phyloP scores from a whole-genome alignment of 2,113 vertebrate genomes.

The Mesembrinibis cayennensis region DNA sequence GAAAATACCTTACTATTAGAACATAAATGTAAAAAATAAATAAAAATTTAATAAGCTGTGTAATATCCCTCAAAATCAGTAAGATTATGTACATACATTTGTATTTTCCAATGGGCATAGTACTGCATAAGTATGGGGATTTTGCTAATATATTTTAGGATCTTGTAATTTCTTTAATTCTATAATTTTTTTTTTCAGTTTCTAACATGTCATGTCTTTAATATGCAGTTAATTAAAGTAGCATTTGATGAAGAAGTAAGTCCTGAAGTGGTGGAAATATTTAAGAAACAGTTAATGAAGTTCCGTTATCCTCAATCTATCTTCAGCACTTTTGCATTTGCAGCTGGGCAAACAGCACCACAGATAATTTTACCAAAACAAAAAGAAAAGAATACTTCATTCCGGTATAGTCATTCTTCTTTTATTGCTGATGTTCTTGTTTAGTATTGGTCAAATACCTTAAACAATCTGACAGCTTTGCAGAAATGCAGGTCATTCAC shows the following conservation, averaged over 20 bases:
- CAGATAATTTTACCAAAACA: conserved; percentile 94
- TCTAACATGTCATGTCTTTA: conserved; percentile 35
- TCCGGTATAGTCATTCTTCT: conserved; percentile 79
- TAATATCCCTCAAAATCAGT: not conserved
- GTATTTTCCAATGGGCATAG: not conserved
- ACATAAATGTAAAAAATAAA: not conserved
- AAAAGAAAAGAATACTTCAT: conserved; percentile 97
- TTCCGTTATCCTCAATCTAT: conserved; percentile 95
- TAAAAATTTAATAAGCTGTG: not conserved
- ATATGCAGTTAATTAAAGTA: conserved; percentile 90
- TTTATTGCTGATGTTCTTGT: not conserved
- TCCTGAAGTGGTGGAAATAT: conserved; percentile 95
- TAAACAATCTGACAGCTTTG: not conserved
- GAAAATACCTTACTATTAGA: not conserved
- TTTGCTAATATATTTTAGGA: not conserved
- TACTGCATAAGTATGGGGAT: not conserved
- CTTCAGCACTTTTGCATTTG: conserved; percentile 94
- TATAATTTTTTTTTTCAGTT: not conserved
- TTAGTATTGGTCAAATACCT: not conserved
- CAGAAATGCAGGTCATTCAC: not conserved
- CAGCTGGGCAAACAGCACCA: conserved; percentile 88
- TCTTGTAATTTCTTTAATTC: not conserved
- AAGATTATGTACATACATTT: not conserved
- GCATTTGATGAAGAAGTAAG: conserved; percentile 98
- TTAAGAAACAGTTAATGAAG: conserved; percentile 93